Conservation (phyloP, 2,797 vertebrate genomes). For the Loris lydekkerianus region DNA sequence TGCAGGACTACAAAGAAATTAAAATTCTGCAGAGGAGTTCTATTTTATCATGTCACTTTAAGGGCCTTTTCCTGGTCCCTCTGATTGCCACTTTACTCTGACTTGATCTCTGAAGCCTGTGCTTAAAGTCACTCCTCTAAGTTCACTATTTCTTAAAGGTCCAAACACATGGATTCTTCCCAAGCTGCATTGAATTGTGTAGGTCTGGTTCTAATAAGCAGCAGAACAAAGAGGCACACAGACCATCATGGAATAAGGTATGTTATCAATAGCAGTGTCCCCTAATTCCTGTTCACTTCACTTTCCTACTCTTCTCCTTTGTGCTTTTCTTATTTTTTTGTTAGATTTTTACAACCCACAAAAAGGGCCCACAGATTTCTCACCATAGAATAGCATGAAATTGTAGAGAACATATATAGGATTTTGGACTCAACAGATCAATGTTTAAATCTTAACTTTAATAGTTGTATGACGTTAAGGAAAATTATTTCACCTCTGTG, state of each 20-base stretch:
- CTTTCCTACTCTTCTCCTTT: not conserved
- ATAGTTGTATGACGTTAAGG: not conserved
- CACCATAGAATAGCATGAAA: not conserved
- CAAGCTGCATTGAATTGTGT: not conserved
- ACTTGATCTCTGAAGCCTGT: constrained; percentile 40
- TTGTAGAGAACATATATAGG: not conserved
- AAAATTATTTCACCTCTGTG: constrained; percentile 29
- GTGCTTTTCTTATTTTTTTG: not conserved
- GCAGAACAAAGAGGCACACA: not conserved
- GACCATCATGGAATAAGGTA: not conserved
- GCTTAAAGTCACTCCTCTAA: not conserved
- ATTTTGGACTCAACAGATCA: not conserved
- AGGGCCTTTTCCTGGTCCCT: not conserved
- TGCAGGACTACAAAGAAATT: not conserved
- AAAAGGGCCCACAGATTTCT: not conserved
- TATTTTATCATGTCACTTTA: not conserved
- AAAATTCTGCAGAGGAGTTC: constrained; percentile 12
- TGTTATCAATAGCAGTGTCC: not conserved
- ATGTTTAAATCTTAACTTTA: constrained; percentile 22
- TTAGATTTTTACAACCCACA: not conserved
- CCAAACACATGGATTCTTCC: not conserved
- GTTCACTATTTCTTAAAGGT: not conserved
- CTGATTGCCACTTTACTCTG: not conserved
- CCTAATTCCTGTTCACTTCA: not conserved
- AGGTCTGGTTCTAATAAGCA: not conserved